These are phyloP conservation scores for Agriopis leucophaearia DNA, from an alignment of 2,888 invertebrate species.

Conservation along the genomic window DNA sequence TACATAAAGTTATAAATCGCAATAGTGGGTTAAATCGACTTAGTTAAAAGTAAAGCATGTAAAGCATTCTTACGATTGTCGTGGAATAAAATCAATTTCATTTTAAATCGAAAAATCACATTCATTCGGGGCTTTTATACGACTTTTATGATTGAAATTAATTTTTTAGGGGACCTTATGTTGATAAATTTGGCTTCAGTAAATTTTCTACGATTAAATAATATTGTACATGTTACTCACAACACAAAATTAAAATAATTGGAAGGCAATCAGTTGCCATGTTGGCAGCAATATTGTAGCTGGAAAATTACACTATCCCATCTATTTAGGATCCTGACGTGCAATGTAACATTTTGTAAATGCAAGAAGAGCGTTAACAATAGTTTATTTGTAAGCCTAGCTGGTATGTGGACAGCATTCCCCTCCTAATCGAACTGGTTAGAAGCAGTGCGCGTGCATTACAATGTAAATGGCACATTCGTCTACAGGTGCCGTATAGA, in stretches of 20 bases:
- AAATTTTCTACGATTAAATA: background rate
- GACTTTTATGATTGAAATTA: too few relatives aligned
- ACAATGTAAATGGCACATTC: conserved; percentile 84
- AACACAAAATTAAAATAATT: conserved; percentile 15
- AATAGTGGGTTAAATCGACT: too few relatives aligned
- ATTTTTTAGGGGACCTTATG: too few relatives aligned
- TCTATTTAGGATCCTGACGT: conserved; percentile 31
- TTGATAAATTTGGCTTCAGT: background rate
- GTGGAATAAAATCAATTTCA: background rate
- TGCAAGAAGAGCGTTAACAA: conserved; percentile 39
- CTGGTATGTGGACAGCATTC: conserved; percentile 75
- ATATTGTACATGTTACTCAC: background rate
- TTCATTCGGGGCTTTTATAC: too few relatives aligned
- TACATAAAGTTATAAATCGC: too few relatives aligned
- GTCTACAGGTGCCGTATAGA: conserved; percentile 79
- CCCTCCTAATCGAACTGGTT: conserved; percentile 81
- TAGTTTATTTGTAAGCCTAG: conserved; percentile 42
- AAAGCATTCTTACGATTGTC: background rate
- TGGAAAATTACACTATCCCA: conserved; percentile 29
- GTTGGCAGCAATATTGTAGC: conserved; percentile 24
- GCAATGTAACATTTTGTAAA: conserved; percentile 34
- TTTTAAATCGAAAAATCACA: too few relatives aligned
- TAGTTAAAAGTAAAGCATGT: background rate
- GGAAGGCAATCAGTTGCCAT: conserved; percentile 17
- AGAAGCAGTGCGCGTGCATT: conserved; percentile 76